A percentile compares a stretch with the other conserved stretches of the same genome.
These are phyloP conservation scores for Lepisosteus oculatus DNA, from an alignment of 2,113 vertebrate species.

Conservation along the genomic window DNA sequence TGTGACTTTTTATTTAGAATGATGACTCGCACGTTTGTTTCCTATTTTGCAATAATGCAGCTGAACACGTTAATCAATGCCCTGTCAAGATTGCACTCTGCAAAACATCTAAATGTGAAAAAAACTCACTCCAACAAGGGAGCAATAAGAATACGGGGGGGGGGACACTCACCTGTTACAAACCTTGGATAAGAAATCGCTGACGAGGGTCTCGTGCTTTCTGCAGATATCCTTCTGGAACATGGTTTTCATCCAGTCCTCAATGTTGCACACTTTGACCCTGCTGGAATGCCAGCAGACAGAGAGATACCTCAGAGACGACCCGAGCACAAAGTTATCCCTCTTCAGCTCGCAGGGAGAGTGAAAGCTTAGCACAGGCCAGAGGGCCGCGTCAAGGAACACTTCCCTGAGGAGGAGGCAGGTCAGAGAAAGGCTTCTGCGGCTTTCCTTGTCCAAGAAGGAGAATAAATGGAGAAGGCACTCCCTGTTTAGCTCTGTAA, in stretches of 20 bases:
- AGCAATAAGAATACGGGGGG: neutral
- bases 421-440: slow-evolving; percentile 74
- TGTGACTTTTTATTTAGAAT: too few relatives aligned
- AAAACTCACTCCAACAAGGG: too few relatives aligned
- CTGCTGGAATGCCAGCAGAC: slow-evolving; percentile 88
- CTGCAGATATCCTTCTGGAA: slow-evolving; percentile 87
- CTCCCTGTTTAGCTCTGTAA: slow-evolving; percentile 81
- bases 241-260: slow-evolving; percentile 85
- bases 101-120: too few relatives aligned
- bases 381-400: slow-evolving; percentile 81
- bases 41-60: too few relatives aligned
- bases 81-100: too few relatives aligned
- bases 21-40: too few relatives aligned
- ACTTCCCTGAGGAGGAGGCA: slow-evolving; percentile 68
- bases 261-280: slow-evolving; percentile 87
- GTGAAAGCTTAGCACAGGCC: slow-evolving; percentile 75
- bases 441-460: slow-evolving; percentile 86
- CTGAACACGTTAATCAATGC: too few relatives aligned
- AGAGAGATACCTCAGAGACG: slow-evolving; percentile 73
- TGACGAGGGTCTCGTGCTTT: slow-evolving; percentile 76
- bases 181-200: slow-evolving; percentile 74
- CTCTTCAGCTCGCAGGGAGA: slow-evolving; percentile 78
- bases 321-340: slow-evolving; percentile 82
- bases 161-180: slow-evolving; percentile 73
- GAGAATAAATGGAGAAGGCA: slow-evolving; percentile 90